Evolutionary conservation across 2,797 vertebrate species (phyloP).

Genomic region (Gorsachius magnificus): DNA sequence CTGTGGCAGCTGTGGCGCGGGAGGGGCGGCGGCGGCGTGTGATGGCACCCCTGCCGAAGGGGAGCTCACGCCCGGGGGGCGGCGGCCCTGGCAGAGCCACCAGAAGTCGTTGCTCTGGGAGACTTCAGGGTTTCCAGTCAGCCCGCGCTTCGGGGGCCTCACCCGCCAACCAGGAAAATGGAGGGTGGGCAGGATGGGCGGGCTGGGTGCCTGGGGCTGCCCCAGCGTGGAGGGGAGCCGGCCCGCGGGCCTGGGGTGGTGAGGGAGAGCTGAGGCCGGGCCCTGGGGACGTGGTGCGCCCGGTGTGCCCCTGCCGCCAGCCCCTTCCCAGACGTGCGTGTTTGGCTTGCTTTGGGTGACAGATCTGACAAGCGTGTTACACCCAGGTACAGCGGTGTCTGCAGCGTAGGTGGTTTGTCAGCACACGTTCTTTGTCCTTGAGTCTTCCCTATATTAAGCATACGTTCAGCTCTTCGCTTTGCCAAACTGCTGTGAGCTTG

Average conservation of each 20-base stretch:
- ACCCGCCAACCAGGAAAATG: neutral
- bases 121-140: no score
- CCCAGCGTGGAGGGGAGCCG: neutral
- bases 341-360: neutral
- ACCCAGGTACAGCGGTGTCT: neutral
- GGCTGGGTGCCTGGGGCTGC: no score
- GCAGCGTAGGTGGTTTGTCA: neutral
- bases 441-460: neutral
- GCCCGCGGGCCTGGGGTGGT: neutral
- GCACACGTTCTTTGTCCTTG: neutral
- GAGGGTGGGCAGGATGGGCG: neutral
- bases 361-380: no score
- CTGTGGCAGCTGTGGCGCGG: neutral
- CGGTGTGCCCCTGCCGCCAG: neutral
- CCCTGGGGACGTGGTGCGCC: accelerated
- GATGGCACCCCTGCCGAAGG: neutral
- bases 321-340: accelerated
- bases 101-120: neutral
- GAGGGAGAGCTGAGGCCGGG: no score
- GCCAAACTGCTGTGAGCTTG: neutral
- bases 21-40: accelerated
- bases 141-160: no score
- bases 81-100: no score
- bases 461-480: neutral
- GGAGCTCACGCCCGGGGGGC: no score